These are phyloP conservation scores for Rhamnusium bicolor DNA, from an alignment of 2,888 invertebrate species.

Conservation along the genomic window DNA sequence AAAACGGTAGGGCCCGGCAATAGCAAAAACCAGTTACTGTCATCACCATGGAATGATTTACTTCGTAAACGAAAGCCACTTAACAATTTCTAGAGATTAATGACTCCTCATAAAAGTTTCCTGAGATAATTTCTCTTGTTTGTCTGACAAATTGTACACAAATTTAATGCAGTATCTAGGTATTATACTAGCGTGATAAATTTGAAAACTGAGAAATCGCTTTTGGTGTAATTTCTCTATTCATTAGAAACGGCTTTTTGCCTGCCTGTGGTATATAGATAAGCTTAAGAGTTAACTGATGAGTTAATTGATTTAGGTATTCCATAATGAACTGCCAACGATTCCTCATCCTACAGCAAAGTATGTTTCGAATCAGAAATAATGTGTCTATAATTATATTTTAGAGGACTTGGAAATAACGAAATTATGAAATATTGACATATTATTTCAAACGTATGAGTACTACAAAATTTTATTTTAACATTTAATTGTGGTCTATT, in stretches of 20 bases:
- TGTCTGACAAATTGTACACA: slow-evolving; percentile 17
- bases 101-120: slow-evolving; percentile 19
- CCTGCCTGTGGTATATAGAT: background rate
- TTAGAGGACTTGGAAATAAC: no score
- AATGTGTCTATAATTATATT: no score
- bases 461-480: no score
- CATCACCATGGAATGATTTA: slow-evolving; percentile 20
- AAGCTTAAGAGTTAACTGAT: background rate
- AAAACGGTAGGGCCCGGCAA: background rate
- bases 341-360: no score
- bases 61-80: background rate
- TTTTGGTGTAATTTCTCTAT: background rate
- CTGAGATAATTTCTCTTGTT: slow-evolving; percentile 22
- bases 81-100: slow-evolving; percentile 26
- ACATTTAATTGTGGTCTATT: no score
- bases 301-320: background rate
- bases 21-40: slow-evolving; percentile 12
- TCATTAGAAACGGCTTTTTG: background rate
- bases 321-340: background rate
- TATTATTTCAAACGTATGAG: no score
- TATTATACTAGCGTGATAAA: background rate
- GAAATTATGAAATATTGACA: no score
- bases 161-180: background rate
- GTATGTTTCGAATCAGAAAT: no score
- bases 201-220: background rate